Conservation (phyloP, 2,888 invertebrate species). For the Ophion ellenae region DNA sequence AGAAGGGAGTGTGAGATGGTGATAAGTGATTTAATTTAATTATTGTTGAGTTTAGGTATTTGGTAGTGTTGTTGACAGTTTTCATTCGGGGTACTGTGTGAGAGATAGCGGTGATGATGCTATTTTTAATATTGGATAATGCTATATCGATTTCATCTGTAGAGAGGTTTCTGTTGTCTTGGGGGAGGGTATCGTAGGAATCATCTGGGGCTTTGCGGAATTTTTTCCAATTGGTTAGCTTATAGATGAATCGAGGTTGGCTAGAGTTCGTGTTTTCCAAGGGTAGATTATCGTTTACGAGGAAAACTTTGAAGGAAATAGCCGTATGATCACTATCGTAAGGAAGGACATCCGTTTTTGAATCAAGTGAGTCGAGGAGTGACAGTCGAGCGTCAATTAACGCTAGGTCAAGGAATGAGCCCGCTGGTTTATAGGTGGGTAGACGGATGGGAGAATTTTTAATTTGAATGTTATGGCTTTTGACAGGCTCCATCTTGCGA, state of each 20-base stretch:
- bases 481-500: conserved; percentile 11
- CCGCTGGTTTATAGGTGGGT: conserved; percentile 23
- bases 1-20: conserved; percentile 14
- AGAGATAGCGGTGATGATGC: neutral
- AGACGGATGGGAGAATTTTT: conserved; percentile 13
- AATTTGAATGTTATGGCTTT: conserved; percentile 7
- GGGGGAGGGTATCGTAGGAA: conserved; percentile 21
- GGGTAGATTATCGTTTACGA: conserved; percentile 3
- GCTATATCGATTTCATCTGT: conserved; percentile 36
- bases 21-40: conserved; percentile 15
- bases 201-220: conserved; percentile 39
- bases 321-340: conserved; percentile 58
- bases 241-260: conserved; percentile 16
- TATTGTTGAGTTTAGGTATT: conserved; percentile 30
- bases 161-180: conserved; percentile 33
- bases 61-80: neutral
- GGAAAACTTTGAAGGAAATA: conserved; percentile 1
- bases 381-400: conserved; percentile 32
- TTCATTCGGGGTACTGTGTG: conserved; percentile 21
- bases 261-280: neutral
- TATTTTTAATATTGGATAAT: neutral
- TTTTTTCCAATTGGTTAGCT: conserved; percentile 53
- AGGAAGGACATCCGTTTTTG: conserved; percentile 11
- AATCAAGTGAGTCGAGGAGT: neutral
- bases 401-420: conserved; percentile 35